A percentile compares a stretch with the other conserved stretches of the same genome.
phyloP scores from a whole-genome alignment of 2,888 invertebrate genomes.

The Chrysina gloriosa region DNA sequence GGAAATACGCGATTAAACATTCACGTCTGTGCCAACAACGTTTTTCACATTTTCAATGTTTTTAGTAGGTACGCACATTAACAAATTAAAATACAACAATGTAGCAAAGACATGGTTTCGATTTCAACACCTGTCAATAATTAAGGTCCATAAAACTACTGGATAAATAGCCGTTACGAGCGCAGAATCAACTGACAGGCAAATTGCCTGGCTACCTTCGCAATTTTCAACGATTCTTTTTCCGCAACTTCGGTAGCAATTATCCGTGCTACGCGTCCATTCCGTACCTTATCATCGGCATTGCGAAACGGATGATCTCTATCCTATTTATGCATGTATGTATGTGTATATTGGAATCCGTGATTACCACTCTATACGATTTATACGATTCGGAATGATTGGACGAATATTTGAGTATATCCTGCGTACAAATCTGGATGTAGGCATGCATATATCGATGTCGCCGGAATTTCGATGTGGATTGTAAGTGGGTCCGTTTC shows the following conservation, averaged over 20 bases:
- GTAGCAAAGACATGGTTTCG: background rate
- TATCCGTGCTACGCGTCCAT: background rate
- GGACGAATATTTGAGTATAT: background rate
- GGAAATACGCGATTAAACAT: no score
- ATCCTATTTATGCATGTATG: no score
- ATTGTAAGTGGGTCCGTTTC: background rate
- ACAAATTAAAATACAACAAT: background rate
- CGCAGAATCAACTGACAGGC: background rate
- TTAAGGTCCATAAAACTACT: background rate
- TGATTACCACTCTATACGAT: background rate
- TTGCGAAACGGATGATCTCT: background rate
- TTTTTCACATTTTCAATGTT: no score
- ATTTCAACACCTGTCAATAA: background rate
- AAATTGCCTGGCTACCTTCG: background rate
- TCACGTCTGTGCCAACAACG: no score
- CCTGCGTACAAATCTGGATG: no score
- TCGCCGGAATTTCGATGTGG: no score
- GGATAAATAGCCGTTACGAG: background rate
- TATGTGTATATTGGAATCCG: background rate
- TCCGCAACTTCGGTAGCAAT: conserved; percentile 8
- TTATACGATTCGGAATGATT: conserved; percentile 13
- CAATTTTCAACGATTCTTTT: background rate
- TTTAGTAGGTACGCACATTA: no score
- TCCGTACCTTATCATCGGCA: background rate
- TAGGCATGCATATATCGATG: background rate